Base-by-base conservation (phyloP, 2,888 invertebrate genomes). In the Apocheima hispidaria region DNA sequence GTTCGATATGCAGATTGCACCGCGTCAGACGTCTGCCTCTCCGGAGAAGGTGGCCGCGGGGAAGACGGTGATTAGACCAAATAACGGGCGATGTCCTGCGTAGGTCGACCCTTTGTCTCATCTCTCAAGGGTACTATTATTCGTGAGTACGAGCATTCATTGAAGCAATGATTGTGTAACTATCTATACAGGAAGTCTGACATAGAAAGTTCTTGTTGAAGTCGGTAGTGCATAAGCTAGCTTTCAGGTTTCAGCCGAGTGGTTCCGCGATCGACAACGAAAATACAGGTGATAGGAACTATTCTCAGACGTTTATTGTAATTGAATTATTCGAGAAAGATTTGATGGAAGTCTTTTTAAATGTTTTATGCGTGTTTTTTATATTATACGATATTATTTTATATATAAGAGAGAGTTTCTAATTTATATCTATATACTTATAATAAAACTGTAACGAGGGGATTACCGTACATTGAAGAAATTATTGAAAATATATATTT, bases 71-170 rank as follows among this genome's bases (percentile, higher is more conserved):
- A 86, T 84, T 87, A 83, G 75, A 76, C 68, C 74, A 65, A 78
- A 75, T 71, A 67, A 73, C 81, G 84, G 85, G 74, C 86, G 82
- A 80, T 81, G 87, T 79, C 82, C 87, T 84, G 87, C 85, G 87
- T 86, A 87, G 88, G 88, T 65, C 70, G 86, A 81, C 82, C 85
- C 86, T 86, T 83, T 78, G 83, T 83, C 80, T 81, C 77, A 76
- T 68, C 68, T 63, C 69, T 67, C 67, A 74, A 73, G 68, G 68
- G 52, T 38, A 41, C 48, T 70, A 60, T 59, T 48, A 44, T 33
- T 41, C 20, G 49, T 43, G 33, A 18, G 20, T 40, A 52, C 33
- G 18, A 50, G 30, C 56, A 56, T 46, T 56, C 44, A 43, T 46
- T 50, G 35, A 52, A 21, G 40, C 30, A 48, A 49, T 23, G 52